Conservation (phyloP, 2,888 invertebrate genomes). For the Dryobotodes eremita region DNA sequence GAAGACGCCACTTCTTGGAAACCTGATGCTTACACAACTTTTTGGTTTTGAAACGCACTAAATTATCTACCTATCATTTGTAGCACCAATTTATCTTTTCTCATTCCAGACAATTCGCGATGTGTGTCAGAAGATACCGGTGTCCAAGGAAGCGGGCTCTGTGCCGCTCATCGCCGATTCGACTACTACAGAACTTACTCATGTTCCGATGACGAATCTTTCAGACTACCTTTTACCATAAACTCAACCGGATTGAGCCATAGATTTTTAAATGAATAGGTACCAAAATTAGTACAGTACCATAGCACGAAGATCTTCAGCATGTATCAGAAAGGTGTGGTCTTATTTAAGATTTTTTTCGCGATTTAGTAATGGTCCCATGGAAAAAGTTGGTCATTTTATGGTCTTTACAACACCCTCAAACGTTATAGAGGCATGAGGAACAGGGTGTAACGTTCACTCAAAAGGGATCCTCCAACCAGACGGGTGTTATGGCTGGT, state of each 20-base stretch:
- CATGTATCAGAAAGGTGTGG: neutral
- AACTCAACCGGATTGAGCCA: neutral
- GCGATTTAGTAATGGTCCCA: too few species aligned
- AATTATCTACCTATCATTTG: too few species aligned
- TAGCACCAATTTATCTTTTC: neutral
- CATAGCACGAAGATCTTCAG: neutral
- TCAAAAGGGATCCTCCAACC: too few species aligned
- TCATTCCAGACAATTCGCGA: slow-evolving; percentile 90
- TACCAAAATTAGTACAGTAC: neutral
- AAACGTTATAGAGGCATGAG: neutral
- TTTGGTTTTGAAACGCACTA: neutral
- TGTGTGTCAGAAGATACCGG: slow-evolving; percentile 94
- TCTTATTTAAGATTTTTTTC: neutral
- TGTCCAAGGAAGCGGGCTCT: slow-evolving; percentile 94
- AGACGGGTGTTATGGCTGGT: too few species aligned
- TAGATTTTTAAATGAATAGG: neutral
- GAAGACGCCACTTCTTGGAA: neutral
- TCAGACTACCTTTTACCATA: neutral
- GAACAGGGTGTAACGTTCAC: too few species aligned
- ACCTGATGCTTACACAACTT: neutral
- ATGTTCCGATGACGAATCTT: slow-evolving; percentile 83
- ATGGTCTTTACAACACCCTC: too few species aligned
- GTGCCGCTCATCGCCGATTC: slow-evolving; percentile 94
- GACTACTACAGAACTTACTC: slow-evolving; percentile 94
- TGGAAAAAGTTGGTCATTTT: too few species aligned